Conservation (phyloP, 2,888 invertebrate species). For the Machimus atricapillus region DNA sequence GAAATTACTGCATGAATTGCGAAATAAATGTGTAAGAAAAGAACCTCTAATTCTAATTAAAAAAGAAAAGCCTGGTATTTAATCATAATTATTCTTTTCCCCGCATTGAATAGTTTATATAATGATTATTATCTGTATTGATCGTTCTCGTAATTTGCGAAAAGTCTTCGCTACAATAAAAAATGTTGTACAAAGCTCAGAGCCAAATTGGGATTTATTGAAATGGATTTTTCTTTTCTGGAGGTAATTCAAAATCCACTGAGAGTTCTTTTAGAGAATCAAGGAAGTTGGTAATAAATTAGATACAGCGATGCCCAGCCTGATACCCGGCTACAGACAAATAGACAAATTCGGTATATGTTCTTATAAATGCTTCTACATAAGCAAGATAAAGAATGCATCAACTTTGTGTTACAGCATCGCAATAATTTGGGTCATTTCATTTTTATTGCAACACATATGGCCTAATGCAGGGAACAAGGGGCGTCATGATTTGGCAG, state of each 20-base stretch:
- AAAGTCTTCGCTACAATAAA: not conserved
- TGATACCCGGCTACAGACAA: not conserved
- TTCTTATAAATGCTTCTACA: not conserved
- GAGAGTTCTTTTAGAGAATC: not conserved
- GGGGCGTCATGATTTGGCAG: not conserved
- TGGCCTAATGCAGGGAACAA: not conserved
- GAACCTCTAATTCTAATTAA: not conserved
- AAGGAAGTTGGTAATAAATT: not conserved
- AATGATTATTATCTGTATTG: not conserved
- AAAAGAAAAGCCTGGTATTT: not conserved
- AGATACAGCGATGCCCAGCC: not conserved
- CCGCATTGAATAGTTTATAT: not conserved
- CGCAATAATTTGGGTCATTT: not conserved
- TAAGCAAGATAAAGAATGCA: not conserved
- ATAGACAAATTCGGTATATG: not conserved
- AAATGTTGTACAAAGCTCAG: not conserved
- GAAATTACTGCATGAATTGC: not conserved
- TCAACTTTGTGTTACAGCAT: not conserved
- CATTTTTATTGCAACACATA: constrained; percentile 10
- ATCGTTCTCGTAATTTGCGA: not conserved
- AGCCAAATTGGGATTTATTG: not conserved
- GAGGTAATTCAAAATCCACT: not conserved
- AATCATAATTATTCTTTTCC: not conserved
- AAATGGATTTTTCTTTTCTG: not conserved
- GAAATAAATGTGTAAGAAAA: not conserved